Base-by-base conservation (phyloP, 2,113 vertebrate genomes). In the Lethenteron reissneri region DNA sequence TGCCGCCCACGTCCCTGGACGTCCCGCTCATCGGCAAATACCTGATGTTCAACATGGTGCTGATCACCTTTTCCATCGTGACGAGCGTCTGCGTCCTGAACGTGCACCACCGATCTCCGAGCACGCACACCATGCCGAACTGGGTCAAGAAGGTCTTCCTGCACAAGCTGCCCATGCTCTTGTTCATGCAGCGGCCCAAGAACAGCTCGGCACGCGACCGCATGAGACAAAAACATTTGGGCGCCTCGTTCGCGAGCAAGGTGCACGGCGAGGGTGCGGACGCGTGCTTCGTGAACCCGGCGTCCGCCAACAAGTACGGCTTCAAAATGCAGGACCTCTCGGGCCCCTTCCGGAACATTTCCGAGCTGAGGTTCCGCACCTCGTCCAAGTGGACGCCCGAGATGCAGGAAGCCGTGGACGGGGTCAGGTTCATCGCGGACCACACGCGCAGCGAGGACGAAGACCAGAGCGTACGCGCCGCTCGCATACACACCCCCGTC, bases 31-130 rank as follows among this genome's bases (percentile, higher is more conserved):
- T 99, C 0, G 92, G 94, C 76, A 97, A 99, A 72, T 99, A 99
- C 76, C 84, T 99, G 76, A 92, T 99, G 88, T 99, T 99, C 77
- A 95, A 92, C 73, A 99, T 99, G 94, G 90, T 99, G 17, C 78
- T 99, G 57, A 92, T 99, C 75, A 99, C 94, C 11, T 97, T 99
- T 82, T 99, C 94, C 21, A 99, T 97, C 64, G 90, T 97, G 75
- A 92, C 89, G 62, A 99, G 87, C 1, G 92, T 99, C 41, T 97
- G 92, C 0, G 92, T 96, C 71, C 86, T 99, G 73, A 99, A 99
- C 0, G 88, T 97, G 56, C 94, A 99, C 77, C 92, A 97, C 58
- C 86, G 92, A 71, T 92, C 91, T 2, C 92, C 94, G 56, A 88
- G 91, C 74, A 99, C 94, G 0, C 94, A 99, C 80, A 87, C 84